Conservation (phyloP, 1,140 invertebrate genomes). For the Cecropterus lyciades region DNA sequence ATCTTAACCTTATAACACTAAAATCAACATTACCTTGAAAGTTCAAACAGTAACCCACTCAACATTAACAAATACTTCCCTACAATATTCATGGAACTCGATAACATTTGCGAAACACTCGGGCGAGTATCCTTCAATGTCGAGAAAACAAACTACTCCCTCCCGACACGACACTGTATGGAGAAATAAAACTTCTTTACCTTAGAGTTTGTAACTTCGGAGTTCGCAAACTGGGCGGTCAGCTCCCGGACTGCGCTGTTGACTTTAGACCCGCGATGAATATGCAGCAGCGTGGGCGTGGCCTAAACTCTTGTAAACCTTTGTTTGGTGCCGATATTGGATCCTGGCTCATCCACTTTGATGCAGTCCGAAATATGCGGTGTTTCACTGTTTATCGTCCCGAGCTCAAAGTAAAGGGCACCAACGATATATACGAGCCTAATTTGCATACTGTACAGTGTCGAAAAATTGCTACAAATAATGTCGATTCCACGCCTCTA, state of each 20-base stretch:
- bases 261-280: slow-evolving; percentile 70
- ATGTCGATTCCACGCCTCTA: background rate
- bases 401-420: slow-evolving; percentile 28
- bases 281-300: slow-evolving; percentile 73
- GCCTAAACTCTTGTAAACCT: slow-evolving; percentile 81
- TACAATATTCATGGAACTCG: background rate
- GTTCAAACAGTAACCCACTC: background rate
- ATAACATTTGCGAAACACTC: background rate
- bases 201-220: background rate
- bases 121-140: slow-evolving; percentile 12
- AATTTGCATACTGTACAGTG: slow-evolving; percentile 19
- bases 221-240: slow-evolving; percentile 30
- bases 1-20: too few relatives aligned
- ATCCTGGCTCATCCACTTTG: slow-evolving; percentile 70
- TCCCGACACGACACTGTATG: background rate
- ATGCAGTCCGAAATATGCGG: slow-evolving; percentile 61
- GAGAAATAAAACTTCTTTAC: slow-evolving; percentile 4
- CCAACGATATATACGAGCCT: slow-evolving; percentile 4
- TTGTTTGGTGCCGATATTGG: slow-evolving; percentile 77
- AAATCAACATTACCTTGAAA: too few relatives aligned
- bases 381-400: slow-evolving; percentile 45
- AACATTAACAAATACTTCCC: background rate
- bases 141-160: slow-evolving; percentile 4
- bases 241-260: slow-evolving; percentile 53
- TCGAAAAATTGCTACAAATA: slow-evolving; percentile 1